Evolutionary conservation across 2,797 vertebrate genomes (phyloP), one percentile per base, ranked within the genome.

Genomic region (Spea hammondii): DNA sequence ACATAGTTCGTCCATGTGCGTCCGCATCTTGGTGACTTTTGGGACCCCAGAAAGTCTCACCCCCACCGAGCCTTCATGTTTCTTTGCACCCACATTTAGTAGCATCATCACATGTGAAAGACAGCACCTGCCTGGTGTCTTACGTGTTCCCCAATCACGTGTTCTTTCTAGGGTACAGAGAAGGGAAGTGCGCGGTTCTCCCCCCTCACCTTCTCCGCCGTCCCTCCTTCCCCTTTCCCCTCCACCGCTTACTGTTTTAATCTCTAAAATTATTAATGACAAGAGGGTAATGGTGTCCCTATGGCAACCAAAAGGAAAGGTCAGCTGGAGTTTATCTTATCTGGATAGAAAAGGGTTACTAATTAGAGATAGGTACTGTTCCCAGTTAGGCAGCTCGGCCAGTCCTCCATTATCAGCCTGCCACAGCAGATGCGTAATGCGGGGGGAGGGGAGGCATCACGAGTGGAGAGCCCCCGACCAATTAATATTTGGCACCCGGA

Each of bases 261-360:
- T 92, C 91, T 91, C 91, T 91, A 92, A 94, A 93, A 92, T 93
- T 92, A 93, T 91, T 85, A 83, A 82, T 85, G 87, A 89, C 86
- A 87, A 86, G 88, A 87, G 89, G 85, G 88, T 75, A 82, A 53
- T 46, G 44, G 6, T 11, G 92, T 94, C 92, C 85, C 91, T 84
- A 90, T 92, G 89, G 87, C 86, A 87, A 95, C 92, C 88, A 77
- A 72, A 83, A 79, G 87, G 89, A 93, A 93, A 93, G 93, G 85
- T 95, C 89, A 86, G 90, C 85, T 84, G 45, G 85, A 89, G 92
- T 93, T 95, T 95, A 93, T 95, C 94, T 92, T 92, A 91, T 93
- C 90, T 88, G 65, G 93, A 94, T 94, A 89, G 89, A 89, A 92
- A 92, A 93, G 89, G 92, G 92, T 95, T 95, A 93, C 92, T 88